Percentiles rank a stretch among this genome's conserved stretches.
Evolutionary conservation across 2,113 vertebrate species (phyloP).

Genomic region (Equus przewalskii): DNA sequence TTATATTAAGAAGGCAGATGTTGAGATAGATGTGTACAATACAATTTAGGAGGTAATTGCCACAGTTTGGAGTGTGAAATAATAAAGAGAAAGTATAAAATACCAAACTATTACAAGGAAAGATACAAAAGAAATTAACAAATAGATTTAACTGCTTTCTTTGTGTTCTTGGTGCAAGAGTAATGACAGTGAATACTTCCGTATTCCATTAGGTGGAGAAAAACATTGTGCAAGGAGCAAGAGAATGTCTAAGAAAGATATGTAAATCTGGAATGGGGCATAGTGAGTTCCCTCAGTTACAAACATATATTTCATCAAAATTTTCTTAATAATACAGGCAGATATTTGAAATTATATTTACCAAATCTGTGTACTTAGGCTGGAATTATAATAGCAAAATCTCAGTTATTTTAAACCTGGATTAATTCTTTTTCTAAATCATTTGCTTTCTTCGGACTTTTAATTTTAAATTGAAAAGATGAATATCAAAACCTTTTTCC

Average conservation of each 20-base stretch:
- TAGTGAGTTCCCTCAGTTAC: background rate
- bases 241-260: background rate
- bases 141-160: background rate
- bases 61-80: background rate
- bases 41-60: background rate
- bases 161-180: background rate
- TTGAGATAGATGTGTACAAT: background rate
- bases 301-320: background rate
- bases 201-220: background rate
- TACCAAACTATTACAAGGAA: background rate
- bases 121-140: background rate
- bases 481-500: background rate
- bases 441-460: background rate
- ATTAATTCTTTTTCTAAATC: background rate
- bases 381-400: background rate
- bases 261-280: background rate
- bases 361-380: background rate
- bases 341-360: background rate
- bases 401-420: background rate
- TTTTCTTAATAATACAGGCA: background rate
- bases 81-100: background rate
- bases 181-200: background rate
- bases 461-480: background rate
- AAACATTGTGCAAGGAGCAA: accelerated
- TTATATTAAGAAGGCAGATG: background rate